phyloP scores from a whole-genome alignment of 2,888 invertebrate genomes.

The Tolmerus cingulatus region DNA sequence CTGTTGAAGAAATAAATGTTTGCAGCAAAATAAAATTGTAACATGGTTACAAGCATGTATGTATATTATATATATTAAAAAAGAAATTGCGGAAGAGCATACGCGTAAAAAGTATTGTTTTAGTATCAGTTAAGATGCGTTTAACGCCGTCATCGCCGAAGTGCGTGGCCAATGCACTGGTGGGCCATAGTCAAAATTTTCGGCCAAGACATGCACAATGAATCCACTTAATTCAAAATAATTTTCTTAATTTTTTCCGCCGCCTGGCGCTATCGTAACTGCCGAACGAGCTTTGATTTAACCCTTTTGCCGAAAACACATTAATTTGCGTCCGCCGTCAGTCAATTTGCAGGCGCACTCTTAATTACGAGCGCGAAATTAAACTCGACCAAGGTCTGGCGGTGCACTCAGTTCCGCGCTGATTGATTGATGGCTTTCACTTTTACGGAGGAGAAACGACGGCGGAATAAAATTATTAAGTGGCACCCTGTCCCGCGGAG shows the following conservation, averaged over 20 bases:
- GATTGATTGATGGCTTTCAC: constrained; percentile 25
- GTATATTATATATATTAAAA: no score
- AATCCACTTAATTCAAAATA: no score
- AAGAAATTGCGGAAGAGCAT: no score
- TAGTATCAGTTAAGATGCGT: no score
- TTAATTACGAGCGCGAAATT: constrained; percentile 22
- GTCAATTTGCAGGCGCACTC: constrained; percentile 11
- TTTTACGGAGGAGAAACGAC: not conserved
- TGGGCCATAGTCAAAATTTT: no score
- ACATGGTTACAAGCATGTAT: no score
- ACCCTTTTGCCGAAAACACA: not conserved
- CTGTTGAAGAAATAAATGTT: no score
- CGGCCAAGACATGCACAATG: no score
- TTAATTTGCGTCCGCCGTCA: constrained; percentile 2
- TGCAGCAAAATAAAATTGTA: no score
- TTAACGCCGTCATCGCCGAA: no score
- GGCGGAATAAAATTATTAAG: not conserved
- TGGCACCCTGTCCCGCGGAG: not conserved
- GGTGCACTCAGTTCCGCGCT: constrained; percentile 11
- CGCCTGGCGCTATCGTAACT: not conserved
- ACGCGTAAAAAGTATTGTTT: no score
- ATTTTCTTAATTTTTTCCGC: not conserved
- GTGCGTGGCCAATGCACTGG: no score
- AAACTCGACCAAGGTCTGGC: not conserved
- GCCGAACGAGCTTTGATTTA: not conserved